phyloP scores from a whole-genome alignment of 1,140 invertebrate genomes.

The Acromyrmex echinatior region DNA sequence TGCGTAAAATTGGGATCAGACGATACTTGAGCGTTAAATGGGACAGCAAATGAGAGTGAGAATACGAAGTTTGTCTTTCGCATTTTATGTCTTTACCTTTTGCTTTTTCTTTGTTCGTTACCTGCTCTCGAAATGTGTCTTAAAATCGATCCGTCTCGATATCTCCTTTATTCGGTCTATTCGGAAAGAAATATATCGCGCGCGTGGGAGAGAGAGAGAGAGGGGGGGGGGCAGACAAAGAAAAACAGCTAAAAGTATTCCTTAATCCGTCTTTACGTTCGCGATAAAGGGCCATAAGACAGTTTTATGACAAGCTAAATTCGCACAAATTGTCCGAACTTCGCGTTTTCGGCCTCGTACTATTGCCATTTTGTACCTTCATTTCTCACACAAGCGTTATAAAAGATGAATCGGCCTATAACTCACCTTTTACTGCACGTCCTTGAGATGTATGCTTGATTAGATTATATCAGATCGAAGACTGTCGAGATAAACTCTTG shows the following conservation, averaged over 20 bases:
- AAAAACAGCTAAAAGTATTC: background rate
- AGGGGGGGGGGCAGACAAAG: background rate
- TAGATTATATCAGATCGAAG: background rate
- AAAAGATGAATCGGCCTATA: background rate
- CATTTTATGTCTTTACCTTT: background rate
- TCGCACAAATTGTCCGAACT: constrained; percentile 42
- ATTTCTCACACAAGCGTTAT: constrained; percentile 23
- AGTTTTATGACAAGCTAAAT: constrained; percentile 71
- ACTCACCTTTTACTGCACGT: background rate
- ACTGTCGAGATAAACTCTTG: background rate
- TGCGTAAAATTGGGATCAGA: background rate
- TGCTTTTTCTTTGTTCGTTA: constrained; percentile 1
- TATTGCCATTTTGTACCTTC: background rate
- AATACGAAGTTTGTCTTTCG: constrained; percentile 30
- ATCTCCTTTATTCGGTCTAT: background rate
- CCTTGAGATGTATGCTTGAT: background rate
- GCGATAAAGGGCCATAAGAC: constrained; percentile 64
- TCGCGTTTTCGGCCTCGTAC: background rate
- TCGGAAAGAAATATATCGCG: constrained; percentile 34
- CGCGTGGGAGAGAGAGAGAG: background rate
- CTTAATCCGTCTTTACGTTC: constrained; percentile 69
- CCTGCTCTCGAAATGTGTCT: constrained; percentile 6
- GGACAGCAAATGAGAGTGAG: background rate
- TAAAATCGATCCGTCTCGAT: constrained; percentile 35
- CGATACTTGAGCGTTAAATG: background rate